These are phyloP conservation scores for Microtus oregoni DNA, from an alignment of 2,113 vertebrate genomes.

Conservation along the genomic window DNA sequence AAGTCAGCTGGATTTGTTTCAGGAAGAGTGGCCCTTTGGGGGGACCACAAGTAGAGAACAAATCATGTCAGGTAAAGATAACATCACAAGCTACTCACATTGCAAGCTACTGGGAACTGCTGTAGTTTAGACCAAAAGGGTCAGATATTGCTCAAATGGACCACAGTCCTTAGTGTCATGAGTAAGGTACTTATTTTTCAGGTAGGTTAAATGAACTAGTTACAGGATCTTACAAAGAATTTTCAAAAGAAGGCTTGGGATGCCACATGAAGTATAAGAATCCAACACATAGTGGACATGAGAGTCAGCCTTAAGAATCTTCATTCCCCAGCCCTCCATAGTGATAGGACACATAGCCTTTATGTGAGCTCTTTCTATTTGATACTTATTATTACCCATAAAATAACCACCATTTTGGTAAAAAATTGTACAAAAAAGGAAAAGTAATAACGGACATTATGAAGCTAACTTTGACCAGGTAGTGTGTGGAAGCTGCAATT, in stretches of 20 bases:
- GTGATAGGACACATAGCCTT: neutral
- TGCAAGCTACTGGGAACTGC: neutral
- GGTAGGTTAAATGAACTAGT: neutral
- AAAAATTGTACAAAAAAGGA: neutral
- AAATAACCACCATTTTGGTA: neutral
- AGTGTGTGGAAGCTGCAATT: neutral
- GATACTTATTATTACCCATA: neutral
- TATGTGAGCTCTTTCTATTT: neutral
- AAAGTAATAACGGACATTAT: neutral
- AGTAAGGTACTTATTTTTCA: neutral
- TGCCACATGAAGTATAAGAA: neutral
- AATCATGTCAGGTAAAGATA: neutral
- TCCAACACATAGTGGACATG: neutral
- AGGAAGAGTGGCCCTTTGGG: neutral
- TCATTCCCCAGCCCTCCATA: accelerated
- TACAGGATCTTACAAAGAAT: neutral
- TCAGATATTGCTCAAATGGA: neutral
- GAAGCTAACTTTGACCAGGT: neutral
- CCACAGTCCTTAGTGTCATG: neutral
- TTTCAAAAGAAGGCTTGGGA: neutral
- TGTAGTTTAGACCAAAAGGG: too few species aligned
- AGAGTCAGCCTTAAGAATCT: neutral
- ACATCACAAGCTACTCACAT: neutral
- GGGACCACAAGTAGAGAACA: neutral
- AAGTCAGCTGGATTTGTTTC: neutral